phyloP scores from a whole-genome alignment of 2,113 vertebrate genomes.

The Saimiri boliviensis region DNA sequence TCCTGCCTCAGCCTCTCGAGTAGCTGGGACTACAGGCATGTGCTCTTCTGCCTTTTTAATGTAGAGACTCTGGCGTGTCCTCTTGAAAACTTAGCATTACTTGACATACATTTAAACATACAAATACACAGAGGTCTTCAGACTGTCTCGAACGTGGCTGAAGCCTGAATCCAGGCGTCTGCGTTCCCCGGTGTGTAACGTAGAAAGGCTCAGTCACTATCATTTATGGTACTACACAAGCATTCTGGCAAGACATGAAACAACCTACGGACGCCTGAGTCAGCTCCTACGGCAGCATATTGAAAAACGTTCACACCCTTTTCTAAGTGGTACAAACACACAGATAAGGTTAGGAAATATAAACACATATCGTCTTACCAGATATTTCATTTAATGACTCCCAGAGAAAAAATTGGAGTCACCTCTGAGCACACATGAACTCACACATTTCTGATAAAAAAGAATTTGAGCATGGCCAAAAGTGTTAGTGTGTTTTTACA shows the following conservation, averaged over 20 bases:
- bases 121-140: neutral
- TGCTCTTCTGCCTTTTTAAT: neutral
- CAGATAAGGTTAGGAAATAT: neutral
- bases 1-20: too few species aligned
- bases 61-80: rapidly evolving
- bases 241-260: neutral
- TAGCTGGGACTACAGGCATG: too few species aligned
- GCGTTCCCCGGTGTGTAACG: neutral
- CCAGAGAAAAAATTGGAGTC: neutral
- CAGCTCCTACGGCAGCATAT: neutral
- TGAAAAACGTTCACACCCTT: neutral
- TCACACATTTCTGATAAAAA: neutral
- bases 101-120: neutral
- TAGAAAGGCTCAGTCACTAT: neutral
- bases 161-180: neutral
- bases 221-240: neutral
- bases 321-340: neutral
- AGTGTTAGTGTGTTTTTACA: neutral
- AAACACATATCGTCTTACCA: neutral
- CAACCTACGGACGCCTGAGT: neutral
- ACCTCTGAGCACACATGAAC: neutral
- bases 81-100: neutral
- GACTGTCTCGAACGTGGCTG: neutral
- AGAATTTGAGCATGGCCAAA: neutral
- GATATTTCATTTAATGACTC: neutral